phyloP scores from a whole-genome alignment of 2,888 invertebrate genomes.

The Dichetophora obliterata region DNA sequence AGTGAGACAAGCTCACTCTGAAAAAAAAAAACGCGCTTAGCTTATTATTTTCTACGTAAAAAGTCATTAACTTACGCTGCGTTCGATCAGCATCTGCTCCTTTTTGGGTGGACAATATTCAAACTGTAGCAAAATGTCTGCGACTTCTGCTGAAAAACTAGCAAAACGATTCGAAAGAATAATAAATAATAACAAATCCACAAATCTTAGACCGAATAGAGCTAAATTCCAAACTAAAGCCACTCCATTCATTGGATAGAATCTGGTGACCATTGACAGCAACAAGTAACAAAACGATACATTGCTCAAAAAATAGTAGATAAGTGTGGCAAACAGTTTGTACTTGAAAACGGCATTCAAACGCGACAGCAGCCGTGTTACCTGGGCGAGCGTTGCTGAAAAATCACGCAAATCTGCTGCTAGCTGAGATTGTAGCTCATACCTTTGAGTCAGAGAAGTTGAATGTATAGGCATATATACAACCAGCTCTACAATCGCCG shows the following conservation, averaged over 20 bases:
- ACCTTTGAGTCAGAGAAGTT: no score
- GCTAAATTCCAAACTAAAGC: background rate
- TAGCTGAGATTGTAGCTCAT: background rate
- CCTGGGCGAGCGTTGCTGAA: background rate
- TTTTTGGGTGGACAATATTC: no score
- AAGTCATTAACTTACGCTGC: no score
- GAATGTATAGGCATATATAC: background rate
- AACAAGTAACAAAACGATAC: no score
- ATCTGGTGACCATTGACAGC: no score
- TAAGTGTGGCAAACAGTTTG: background rate
- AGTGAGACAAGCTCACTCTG: background rate
- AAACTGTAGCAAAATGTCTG: no score
- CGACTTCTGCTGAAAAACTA: no score
- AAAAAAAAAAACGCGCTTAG: no score
- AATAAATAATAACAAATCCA: background rate
- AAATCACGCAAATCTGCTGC: background rate
- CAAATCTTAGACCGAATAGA: background rate
- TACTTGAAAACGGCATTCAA: background rate
- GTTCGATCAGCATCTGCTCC: no score
- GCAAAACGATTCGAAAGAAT: no score
- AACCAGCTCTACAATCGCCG: background rate
- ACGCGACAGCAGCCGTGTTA: background rate
- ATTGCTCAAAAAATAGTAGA: background rate
- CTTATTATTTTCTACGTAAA: no score
- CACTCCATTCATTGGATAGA: no score